Evolutionary conservation across 2,888 invertebrate genomes (phyloP).

Genomic region (Cantharis lateralis): DNA sequence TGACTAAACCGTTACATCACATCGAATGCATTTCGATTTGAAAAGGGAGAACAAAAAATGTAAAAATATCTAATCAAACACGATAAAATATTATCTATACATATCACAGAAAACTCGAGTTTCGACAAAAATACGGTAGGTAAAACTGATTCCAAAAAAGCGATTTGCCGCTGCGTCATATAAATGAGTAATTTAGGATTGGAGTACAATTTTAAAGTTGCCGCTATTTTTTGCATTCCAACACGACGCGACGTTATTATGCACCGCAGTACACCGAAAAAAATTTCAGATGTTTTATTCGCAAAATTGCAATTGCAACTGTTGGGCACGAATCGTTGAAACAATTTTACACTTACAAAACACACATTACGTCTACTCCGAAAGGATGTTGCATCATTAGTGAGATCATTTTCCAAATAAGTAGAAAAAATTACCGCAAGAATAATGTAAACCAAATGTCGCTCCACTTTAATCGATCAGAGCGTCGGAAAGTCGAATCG

Average conservation of each 20-base stretch:
- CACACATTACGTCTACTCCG: not conserved
- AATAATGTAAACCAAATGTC: not conserved
- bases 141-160: not conserved
- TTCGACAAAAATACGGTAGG: not conserved
- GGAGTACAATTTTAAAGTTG: too few species aligned
- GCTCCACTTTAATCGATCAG: not conserved
- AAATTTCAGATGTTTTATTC: too few species aligned
- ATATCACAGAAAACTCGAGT: not conserved
- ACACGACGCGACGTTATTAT: not conserved
- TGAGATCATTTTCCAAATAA: not conserved
- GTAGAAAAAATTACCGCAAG: not conserved
- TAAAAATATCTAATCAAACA: not conserved
- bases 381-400: slow-evolving; percentile 7
- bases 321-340: not conserved
- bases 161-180: not conserved
- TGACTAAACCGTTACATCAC: not conserved
- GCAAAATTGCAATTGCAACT: not conserved
- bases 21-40: not conserved
- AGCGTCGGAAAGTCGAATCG: not conserved
- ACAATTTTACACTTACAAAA: not conserved
- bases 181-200: too few species aligned
- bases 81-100: not conserved
- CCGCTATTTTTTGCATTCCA: not conserved
- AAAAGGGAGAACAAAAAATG: not conserved
- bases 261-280: not conserved